Percentiles rank a stretch among this genome's conserved stretches.
Conservation (phyloP, 2,113 vertebrate species). For the Neopipo cinnamomea region DNA sequence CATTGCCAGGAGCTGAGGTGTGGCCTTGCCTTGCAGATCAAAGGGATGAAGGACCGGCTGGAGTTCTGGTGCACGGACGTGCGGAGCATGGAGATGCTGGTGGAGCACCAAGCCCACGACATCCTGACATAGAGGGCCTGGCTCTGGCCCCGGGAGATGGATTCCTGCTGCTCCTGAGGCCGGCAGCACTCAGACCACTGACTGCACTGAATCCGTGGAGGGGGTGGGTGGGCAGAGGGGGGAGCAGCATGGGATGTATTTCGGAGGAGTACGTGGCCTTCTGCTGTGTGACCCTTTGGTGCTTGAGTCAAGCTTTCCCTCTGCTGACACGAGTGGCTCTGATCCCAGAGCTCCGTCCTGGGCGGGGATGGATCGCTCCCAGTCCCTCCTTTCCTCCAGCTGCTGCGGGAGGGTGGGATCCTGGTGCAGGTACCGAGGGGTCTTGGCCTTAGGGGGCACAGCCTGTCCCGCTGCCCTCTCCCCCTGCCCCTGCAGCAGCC, state of each 20-base stretch:
- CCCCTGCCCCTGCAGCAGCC: not conserved
- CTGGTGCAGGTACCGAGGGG: not conserved
- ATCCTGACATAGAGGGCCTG: conserved; percentile 84
- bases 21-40: conserved; percentile 80
- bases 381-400: not conserved
- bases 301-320: conserved; percentile 39
- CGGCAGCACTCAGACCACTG: conserved; percentile 38
- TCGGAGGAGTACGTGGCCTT: conserved; percentile 54
- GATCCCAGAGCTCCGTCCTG: not conserved
- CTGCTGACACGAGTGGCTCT: not conserved
- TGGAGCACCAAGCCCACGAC: conserved; percentile 97
- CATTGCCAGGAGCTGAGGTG: not conserved
- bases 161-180: not conserved
- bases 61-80: conserved; percentile 96
- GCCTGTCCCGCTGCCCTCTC: not conserved
- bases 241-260: not conserved
- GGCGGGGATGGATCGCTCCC: not conserved
- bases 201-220: conserved; percentile 10
- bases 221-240: conserved; percentile 9
- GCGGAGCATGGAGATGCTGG: conserved; percentile 95
- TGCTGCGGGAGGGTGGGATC: not conserved
- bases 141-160: not conserved
- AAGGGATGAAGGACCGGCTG: conserved; percentile 96
- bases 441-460: not conserved
- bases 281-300: conserved; percentile 55